A percentile compares a stretch with the other conserved stretches of the same genome.
These are phyloP conservation scores for Zaprionus taronus DNA, from an alignment of 1,140 invertebrate species.

Conservation along the genomic window DNA sequence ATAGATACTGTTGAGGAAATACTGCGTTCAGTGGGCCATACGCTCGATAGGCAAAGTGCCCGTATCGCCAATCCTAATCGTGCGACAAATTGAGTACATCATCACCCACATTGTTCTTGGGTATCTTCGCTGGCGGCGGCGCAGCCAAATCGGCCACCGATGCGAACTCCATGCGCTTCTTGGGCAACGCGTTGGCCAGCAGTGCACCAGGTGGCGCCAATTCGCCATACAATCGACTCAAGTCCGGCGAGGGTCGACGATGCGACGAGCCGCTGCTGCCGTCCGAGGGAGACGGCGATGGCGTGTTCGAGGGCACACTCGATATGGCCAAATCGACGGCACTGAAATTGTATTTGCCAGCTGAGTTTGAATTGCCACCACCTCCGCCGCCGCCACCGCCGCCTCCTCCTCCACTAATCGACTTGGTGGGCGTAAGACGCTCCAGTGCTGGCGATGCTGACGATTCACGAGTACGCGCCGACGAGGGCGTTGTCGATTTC, in stretches of 20 bases:
- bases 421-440: slow-evolving; percentile 78
- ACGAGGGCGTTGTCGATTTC: slow-evolving; percentile 70
- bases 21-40: slow-evolving; percentile 48
- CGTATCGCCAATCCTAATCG: slow-evolving; percentile 48
- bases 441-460: slow-evolving; percentile 84
- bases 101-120: slow-evolving; percentile 88
- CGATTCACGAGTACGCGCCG: slow-evolving; percentile 73
- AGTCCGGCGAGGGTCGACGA: slow-evolving; percentile 73
- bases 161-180: slow-evolving; percentile 83
- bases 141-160: slow-evolving; percentile 84
- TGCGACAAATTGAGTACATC: slow-evolving; percentile 77
- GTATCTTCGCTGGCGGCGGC: slow-evolving; percentile 78
- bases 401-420: slow-evolving; percentile 45
- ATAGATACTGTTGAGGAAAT: slow-evolving; percentile 61
- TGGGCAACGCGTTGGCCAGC: slow-evolving; percentile 62
- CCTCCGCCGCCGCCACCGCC: slow-evolving; percentile 46
- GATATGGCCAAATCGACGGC: slow-evolving; percentile 85
- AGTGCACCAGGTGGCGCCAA: slow-evolving; percentile 62
- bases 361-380: slow-evolving; percentile 77
- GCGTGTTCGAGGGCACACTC: slow-evolving; percentile 83
- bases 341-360: slow-evolving; percentile 84
- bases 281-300: slow-evolving; percentile 75
- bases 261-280: slow-evolving; percentile 74
- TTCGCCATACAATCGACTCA: slow-evolving; percentile 78
- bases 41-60: slow-evolving; percentile 34